phyloP scores from a whole-genome alignment of 2,888 invertebrate species.

The Drosophila fungiperda region DNA sequence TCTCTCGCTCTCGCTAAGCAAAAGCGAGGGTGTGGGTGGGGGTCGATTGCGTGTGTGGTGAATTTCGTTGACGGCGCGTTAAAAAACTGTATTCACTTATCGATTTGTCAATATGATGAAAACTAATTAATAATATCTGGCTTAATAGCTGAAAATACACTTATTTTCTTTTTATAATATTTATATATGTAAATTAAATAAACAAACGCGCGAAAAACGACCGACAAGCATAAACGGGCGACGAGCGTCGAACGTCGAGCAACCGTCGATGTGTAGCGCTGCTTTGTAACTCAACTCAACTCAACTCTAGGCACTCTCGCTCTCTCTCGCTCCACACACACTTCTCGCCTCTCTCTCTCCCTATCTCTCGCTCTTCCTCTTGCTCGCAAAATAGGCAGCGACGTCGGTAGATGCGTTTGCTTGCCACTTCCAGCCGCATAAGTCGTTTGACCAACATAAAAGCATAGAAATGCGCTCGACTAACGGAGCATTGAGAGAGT shows the following conservation, averaged over 20 bases:
- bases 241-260: conserved; percentile 36
- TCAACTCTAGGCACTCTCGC: conserved; percentile 33
- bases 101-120: conserved; percentile 56
- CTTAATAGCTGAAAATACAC: conserved; percentile 15
- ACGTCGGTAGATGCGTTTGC: conserved; percentile 16
- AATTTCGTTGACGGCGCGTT: conserved; percentile 45
- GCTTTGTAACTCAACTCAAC: conserved; percentile 65
- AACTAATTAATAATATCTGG: conserved; percentile 19
- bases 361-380: conserved; percentile 20
- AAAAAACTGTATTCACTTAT: conserved; percentile 50
- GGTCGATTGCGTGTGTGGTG: conserved; percentile 56
- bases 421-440: conserved; percentile 51
- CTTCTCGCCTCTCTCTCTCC: conserved; percentile 26
- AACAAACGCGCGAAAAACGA: conserved; percentile 20
- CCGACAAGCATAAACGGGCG: conserved; percentile 35
- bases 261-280: conserved; percentile 72
- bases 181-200: conserved; percentile 4
- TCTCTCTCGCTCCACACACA: conserved; percentile 32
- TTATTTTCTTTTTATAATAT: conserved; percentile 3
- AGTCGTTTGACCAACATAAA: conserved; percentile 56
- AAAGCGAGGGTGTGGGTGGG: conserved; percentile 14
- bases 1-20: conserved; percentile 11
- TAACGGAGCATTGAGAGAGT: conserved; percentile 1
- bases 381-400: conserved; percentile 41
- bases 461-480: conserved; percentile 31